These are phyloP conservation scores for Apotomis capreana DNA, from an alignment of 2,888 invertebrate genomes.

Conservation along the genomic window DNA sequence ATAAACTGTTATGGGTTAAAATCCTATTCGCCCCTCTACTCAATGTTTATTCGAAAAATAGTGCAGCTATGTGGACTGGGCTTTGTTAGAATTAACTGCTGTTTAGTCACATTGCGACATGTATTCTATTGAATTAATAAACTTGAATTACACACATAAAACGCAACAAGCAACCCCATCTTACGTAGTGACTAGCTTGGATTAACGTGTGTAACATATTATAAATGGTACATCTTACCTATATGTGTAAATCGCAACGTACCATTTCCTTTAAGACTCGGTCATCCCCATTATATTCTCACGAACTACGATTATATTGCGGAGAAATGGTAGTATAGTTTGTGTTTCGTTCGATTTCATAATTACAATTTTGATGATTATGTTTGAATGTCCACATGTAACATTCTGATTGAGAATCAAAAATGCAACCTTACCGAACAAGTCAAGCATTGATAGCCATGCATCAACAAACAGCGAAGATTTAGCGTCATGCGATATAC, in stretches of 20 bases:
- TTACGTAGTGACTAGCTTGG: no score
- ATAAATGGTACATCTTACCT: not conserved
- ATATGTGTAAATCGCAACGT: not conserved
- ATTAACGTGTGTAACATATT: no score
- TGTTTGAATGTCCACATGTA: not conserved
- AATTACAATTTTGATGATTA: not conserved
- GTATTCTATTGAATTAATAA: not conserved
- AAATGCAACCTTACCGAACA: no score
- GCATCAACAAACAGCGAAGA: slow-evolving; percentile 50
- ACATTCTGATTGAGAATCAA: not conserved
- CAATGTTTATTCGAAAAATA: not conserved
- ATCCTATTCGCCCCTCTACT: not conserved
- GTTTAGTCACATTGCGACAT: slow-evolving; percentile 31
- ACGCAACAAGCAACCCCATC: no score
- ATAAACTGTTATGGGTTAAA: no score
- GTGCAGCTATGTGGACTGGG: not conserved
- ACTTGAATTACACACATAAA: no score
- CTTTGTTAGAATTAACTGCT: slow-evolving; percentile 20
- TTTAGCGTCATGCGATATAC: slow-evolving; percentile 51
- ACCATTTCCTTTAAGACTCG: no score
- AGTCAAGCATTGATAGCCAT: slow-evolving; percentile 43
- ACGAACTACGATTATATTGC: no score
- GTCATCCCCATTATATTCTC: no score
- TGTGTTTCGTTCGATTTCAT: not conserved
- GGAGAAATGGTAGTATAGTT: not conserved